Base-by-base conservation (phyloP, 30 jellyfish, hydroid and myxozoan genomes). In the Cassiopea xamachana region DNA sequence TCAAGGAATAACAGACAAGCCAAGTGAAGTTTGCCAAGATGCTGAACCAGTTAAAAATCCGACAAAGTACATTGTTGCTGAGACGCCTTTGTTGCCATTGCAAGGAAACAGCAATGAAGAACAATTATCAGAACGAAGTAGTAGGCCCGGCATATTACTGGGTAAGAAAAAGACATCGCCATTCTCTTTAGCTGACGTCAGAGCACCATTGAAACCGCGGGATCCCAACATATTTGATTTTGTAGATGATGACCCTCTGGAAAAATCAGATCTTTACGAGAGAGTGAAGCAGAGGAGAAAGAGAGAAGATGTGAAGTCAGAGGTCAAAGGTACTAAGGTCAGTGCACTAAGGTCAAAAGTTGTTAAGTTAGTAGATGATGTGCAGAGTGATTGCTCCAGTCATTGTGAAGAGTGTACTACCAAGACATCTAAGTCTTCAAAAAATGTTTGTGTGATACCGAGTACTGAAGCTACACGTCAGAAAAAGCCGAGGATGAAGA, bases 281-380 rank as follows among this genome's bases (percentile, higher is more conserved):
- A 48, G 87, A 45, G 87, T 78, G 51, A 78, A 78, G 74, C 87
- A 60, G 75, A 78, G 87, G 51, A 60, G 74, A 50, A 78, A 78
- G 59, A 78, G 45, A 48, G 15, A 18, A 27, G 43, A 64, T 27
- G 27, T 64, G 74, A 7, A 64, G 74, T 5, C 19, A 64, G 43
- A 64, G 69, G 69, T 7, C 8, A 59, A 6, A 14, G 69, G 14
- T 14, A 14, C 69, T 6, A 14, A 59, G 14, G 69, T 14, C 64
- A 55, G 12, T 55, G 12, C 7, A 55, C 64, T 55, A 3, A 3
- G 64, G 64, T 27, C 19, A 64, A 17, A 64, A 14, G 15, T 2
- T 64, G 43, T 13, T 64, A 14, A 64, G 2, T 9, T 27, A 64
- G 43, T 13, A 5, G 27, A 4, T 64, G 43, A 64, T 5, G 74